Conservation (phyloP, 2,888 invertebrate genomes). For the Hymenopus coronatus region DNA sequence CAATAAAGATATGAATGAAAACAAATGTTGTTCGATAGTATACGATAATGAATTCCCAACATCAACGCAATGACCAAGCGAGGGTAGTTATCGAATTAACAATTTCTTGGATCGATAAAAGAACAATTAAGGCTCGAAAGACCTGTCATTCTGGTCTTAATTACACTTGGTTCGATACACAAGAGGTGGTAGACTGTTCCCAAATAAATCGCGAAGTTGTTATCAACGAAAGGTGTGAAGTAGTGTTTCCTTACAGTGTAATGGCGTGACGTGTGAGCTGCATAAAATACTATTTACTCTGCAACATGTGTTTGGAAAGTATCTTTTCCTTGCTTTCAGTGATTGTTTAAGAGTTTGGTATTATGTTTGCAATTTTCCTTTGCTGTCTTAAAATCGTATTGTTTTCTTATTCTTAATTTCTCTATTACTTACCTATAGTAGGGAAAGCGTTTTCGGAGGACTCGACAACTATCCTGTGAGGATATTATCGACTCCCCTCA, state of each 20-base stretch:
- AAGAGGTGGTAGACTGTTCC: conserved; percentile 2
- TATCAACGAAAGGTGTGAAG: background rate
- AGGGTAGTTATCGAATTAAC: background rate
- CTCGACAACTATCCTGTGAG: no score
- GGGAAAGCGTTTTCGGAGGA: no score
- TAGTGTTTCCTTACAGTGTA: background rate
- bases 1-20: no score
- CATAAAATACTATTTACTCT: no score
- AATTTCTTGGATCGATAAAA: background rate
- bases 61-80: conserved; percentile 30
- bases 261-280: no score
- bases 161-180: conserved; percentile 37
- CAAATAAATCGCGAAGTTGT: background rate
- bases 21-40: no score
- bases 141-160: conserved; percentile 41
- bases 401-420: no score
- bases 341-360: background rate
- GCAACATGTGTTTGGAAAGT: no score
- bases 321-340: background rate
- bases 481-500: no score
- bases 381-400: background rate
- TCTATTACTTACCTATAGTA: no score
- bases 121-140: background rate
- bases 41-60: no score
- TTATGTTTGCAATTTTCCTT: background rate